These are phyloP conservation scores for Sandelia bainsii DNA, from an alignment of 2,797 vertebrate species.

Conservation along the genomic window DNA sequence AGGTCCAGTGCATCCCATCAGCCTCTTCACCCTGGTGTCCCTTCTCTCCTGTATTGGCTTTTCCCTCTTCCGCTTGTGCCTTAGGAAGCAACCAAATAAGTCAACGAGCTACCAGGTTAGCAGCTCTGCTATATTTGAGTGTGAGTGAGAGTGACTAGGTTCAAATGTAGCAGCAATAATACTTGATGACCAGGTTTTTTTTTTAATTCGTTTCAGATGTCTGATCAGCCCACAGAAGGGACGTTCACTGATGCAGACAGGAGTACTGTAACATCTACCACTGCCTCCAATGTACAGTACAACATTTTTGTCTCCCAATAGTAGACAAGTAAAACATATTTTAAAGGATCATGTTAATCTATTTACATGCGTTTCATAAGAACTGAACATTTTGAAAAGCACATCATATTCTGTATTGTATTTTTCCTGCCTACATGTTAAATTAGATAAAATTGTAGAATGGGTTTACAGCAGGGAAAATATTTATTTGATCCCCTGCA, in stretches of 20 bases:
- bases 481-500: too few relatives aligned
- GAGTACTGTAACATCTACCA: conserved; percentile 89
- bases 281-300: conserved; percentile 89
- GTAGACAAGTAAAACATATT: background rate
- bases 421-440: background rate
- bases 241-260: conserved; percentile 89
- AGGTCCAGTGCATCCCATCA: conserved; percentile 91
- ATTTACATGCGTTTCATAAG: background rate
- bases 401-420: background rate
- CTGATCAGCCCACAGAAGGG: conserved; percentile 88
- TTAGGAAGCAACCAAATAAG: conserved; percentile 88
- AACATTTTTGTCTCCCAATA: background rate
- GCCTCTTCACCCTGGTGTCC: conserved; percentile 89
- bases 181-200: background rate
- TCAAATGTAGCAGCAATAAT: background rate
- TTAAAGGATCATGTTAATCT: background rate
- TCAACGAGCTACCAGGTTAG: conserved; percentile 91
- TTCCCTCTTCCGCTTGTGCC: conserved; percentile 88
- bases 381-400: background rate
- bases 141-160: background rate
- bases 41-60: conserved; percentile 87
- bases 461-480: background rate
- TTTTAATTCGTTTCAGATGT: conserved; percentile 83
- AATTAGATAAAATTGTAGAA: background rate
- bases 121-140: conserved; percentile 30